Evolutionary conservation across 2,888 invertebrate species (phyloP), one percentile per base, ranked within the genome.

Genomic region (Caenorhabditis sp.): DNA sequence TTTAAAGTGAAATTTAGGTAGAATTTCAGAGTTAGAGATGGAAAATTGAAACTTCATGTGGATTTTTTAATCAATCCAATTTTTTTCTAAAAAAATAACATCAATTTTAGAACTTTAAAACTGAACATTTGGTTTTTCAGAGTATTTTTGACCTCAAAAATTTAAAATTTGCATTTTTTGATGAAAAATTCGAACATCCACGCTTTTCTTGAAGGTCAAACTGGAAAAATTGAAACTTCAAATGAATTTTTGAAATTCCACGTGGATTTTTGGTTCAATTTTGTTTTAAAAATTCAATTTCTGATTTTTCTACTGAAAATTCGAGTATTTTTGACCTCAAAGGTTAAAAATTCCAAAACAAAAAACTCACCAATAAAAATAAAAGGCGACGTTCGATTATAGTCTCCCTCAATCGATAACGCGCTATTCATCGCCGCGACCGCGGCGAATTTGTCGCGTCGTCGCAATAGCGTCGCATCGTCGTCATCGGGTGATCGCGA

Each of bases 321-420:
- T 49, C 53, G 36, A 52, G 31, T 36, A n/a, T 17, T 50, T 26
- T 59, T 59, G 59, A 59, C 59, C 59, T n/a, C n/a, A n/a, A n/a
- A n/a, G n/a, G n/a, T n/a, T n/a, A n/a, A n/a, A n/a, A n/a, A n/a
- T 14, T 17, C 43, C 7, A 10, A 27, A 17, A 43, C 5, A 43
- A 43, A 10, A 5, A 5, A 17, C 43, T 43, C 43, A 64, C 71
- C 72, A 36, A 72, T 68, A 64, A 72, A 72, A 60, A 72, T 72
- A 54, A 62, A 72, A 1, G 72, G 72, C 36, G 72, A 72, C 59
- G 72, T 53, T 25, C 64, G 54, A 68, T 72, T 68, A 59, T 65
- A 72, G 50, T 53, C 71, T 56, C 57, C 43, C 56, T 60, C 52
- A 21, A 59, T 25, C 38, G 43, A 38, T 14, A 67, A 63, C 54